Evolutionary conservation across 2,888 invertebrate species (phyloP).

Genomic region (Antitype chi): DNA sequence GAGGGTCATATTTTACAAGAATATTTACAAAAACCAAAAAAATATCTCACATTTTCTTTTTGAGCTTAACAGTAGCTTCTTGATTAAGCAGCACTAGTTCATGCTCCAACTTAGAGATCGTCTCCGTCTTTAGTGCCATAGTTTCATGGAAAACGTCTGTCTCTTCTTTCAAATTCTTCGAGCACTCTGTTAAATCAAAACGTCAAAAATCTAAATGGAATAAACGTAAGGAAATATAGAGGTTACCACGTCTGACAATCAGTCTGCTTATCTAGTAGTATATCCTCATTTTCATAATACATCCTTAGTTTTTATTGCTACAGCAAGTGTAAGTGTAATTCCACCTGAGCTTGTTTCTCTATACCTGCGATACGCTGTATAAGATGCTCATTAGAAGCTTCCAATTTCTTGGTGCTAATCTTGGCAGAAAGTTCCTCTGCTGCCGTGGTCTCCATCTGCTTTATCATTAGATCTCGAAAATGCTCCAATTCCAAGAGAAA

Average conservation of each 20-base stretch:
- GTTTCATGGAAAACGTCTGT: slow-evolving; percentile 74
- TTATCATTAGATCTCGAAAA: slow-evolving; percentile 82
- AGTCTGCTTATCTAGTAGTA: not conserved
- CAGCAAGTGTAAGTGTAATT: not conserved
- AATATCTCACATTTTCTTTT: slow-evolving; percentile 81
- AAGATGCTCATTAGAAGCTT: slow-evolving; percentile 82
- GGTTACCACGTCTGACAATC: not conserved
- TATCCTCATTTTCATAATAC: not conserved
- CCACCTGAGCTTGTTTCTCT: not conserved
- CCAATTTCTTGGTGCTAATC: slow-evolving; percentile 82
- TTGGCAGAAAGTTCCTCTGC: slow-evolving; percentile 86
- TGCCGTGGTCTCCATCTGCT: slow-evolving; percentile 85
- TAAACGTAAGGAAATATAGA: not conserved
- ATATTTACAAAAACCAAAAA: not conserved
- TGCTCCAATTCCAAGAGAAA: slow-evolving; percentile 80
- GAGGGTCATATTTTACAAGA: not conserved
- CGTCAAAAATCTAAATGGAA: not conserved
- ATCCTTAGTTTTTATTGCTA: not conserved
- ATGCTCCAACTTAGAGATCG: slow-evolving; percentile 75
- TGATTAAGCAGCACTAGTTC: slow-evolving; percentile 69
- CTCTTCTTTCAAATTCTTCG: slow-evolving; percentile 75
- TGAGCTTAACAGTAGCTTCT: slow-evolving; percentile 71
- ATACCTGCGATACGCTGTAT: slow-evolving; percentile 82
- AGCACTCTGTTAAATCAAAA: slow-evolving; percentile 68
- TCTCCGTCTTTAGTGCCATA: slow-evolving; percentile 75